Conservation (phyloP, 2,888 invertebrate species). For the Trissoscelio sp. region DNA sequence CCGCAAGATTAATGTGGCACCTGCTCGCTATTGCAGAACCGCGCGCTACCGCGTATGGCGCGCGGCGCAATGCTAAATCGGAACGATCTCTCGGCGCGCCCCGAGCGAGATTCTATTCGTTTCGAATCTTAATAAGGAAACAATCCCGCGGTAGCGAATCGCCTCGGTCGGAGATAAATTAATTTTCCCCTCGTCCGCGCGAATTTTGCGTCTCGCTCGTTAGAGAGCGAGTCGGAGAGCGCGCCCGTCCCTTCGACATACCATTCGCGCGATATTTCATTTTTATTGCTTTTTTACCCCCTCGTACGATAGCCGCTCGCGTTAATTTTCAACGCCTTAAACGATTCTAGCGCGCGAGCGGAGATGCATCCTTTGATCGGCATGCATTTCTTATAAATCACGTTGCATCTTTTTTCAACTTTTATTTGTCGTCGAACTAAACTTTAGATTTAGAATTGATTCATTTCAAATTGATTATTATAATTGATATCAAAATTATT, state of each 20-base stretch:
- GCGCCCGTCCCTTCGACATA: conserved; percentile 17
- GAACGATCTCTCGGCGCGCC: conserved; percentile 67
- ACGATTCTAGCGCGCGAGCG: conserved; percentile 31
- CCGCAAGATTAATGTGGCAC: conserved; percentile 77
- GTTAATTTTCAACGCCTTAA: conserved; percentile 52
- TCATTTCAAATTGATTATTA: too few species aligned
- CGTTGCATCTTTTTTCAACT: not conserved
- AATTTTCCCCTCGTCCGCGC: conserved; percentile 46
- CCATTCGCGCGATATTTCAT: conserved; percentile 50
- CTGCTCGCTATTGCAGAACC: conserved; percentile 74
- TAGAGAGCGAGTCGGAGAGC: not conserved
- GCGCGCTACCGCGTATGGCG: conserved; percentile 65
- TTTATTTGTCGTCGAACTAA: not conserved
- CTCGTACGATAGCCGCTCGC: conserved; percentile 19
- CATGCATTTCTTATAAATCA: conserved; percentile 36
- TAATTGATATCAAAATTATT: too few species aligned
- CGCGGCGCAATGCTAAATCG: conserved; percentile 58
- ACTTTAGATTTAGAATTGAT: too few species aligned
- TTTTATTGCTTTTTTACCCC: conserved; percentile 38
- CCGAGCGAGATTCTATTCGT: conserved; percentile 69
- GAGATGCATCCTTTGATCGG: conserved; percentile 32
- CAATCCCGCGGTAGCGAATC: conserved; percentile 67
- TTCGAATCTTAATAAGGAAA: conserved; percentile 70
- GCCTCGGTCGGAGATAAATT: conserved; percentile 64
- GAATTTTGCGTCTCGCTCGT: conserved; percentile 17